Evolutionary conservation across 2,888 invertebrate genomes (phyloP).

Genomic region (Tridacna gigas): DNA sequence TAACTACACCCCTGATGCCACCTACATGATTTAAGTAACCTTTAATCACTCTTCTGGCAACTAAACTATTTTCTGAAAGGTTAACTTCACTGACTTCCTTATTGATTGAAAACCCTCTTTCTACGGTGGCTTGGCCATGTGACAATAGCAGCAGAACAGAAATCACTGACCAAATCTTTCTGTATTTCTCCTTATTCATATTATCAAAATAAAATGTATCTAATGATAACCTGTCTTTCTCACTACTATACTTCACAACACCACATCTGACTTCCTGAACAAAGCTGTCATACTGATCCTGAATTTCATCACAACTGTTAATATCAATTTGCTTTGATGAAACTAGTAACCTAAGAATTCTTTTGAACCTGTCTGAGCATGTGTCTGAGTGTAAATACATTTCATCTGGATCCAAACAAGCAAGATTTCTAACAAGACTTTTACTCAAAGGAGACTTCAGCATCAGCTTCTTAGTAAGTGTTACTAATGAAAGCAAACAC

Average conservation of each 20-base stretch:
- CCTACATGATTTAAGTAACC: neutral
- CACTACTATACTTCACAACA: slow-evolving; percentile 1
- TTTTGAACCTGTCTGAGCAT: slow-evolving; percentile 1
- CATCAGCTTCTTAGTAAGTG: neutral
- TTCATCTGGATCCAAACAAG: too few species aligned
- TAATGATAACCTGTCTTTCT: neutral
- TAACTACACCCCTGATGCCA: slow-evolving; percentile 1
- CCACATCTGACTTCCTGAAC: slow-evolving; percentile 1
- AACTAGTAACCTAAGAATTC: slow-evolving; percentile 1
- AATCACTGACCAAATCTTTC: neutral
- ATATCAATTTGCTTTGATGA: neutral
- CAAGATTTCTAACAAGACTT: too few species aligned
- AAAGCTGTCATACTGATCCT: slow-evolving; percentile 1
- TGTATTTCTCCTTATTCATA: slow-evolving; percentile 1
- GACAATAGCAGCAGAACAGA: too few species aligned
- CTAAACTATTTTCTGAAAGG: neutral
- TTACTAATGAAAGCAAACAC: neutral
- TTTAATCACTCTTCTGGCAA: neutral
- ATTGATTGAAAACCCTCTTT: too few species aligned
- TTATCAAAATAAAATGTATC: neutral
- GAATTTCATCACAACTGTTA: neutral
- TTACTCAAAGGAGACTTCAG: too few species aligned
- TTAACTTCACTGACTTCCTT: too few species aligned
- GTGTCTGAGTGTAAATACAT: slow-evolving; percentile 1
- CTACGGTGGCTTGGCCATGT: too few species aligned